A percentile compares a stretch with the other conserved stretches of the same genome.
phyloP scores from a whole-genome alignment of 2,888 invertebrate genomes.

The Blomia tropicalis region DNA sequence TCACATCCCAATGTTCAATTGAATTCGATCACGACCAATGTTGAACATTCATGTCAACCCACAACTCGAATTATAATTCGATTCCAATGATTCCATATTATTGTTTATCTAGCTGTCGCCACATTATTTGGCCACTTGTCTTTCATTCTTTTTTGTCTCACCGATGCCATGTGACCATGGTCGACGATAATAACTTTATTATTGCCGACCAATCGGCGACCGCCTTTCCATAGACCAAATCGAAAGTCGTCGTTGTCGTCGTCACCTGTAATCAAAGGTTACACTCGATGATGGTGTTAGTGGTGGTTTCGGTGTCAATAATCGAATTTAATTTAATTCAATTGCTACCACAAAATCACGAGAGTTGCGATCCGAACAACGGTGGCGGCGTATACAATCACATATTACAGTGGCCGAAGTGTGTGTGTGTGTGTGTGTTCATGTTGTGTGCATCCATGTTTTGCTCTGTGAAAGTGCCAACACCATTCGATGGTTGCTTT shows the following conservation, averaged over 20 bases:
- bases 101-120: conserved; percentile 13
- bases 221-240: conserved; percentile 7
- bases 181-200: conserved; percentile 14
- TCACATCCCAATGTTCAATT: too few relatives aligned
- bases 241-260: not conserved
- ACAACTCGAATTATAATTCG: not conserved
- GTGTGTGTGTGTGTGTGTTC: too few relatives aligned
- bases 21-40: too few relatives aligned
- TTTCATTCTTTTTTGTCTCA: too few relatives aligned
- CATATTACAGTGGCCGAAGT: not conserved
- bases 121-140: too few relatives aligned
- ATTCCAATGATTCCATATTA: conserved; percentile 5
- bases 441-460: too few relatives aligned
- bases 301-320: conserved; percentile 3
- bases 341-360: not conserved
- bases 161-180: too few relatives aligned
- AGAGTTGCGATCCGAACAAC: too few relatives aligned
- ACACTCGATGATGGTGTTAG: not conserved
- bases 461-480: too few relatives aligned
- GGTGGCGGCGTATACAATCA: too few relatives aligned
- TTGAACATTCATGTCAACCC: too few relatives aligned
- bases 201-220: not conserved
- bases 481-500: too few relatives aligned
- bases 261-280: conserved; percentile 4
- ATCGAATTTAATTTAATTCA: conserved; percentile 10